Percentiles rank a stretch among this genome's conserved stretches.
phyloP scores from a whole-genome alignment of 2,888 invertebrate genomes.

The Drosophila kanekoi region DNA sequence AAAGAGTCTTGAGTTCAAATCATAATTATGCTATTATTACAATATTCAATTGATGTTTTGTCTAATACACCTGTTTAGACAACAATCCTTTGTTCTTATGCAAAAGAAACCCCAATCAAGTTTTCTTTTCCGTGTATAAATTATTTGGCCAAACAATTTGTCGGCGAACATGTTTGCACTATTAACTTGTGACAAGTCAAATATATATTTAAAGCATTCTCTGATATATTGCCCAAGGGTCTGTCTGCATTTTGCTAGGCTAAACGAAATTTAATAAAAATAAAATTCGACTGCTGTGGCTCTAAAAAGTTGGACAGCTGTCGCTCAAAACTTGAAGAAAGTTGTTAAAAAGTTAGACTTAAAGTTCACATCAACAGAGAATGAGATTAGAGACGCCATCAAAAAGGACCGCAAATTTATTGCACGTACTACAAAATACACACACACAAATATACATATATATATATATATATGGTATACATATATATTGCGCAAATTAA shows the following conservation, averaged over 20 bases:
- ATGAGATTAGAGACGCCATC: neutral
- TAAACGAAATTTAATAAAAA: conserved; percentile 19
- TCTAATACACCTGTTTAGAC: too few species aligned
- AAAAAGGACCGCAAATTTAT: neutral
- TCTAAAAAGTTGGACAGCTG: conserved; percentile 36
- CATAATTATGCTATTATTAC: too few species aligned
- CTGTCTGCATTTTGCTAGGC: conserved; percentile 2
- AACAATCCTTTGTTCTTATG: neutral
- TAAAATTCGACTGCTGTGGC: conserved; percentile 12
- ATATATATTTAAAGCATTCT: conserved; percentile 1
- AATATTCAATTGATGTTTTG: too few species aligned
- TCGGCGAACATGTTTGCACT: neutral
- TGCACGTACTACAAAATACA: neutral
- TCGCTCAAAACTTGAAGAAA: conserved; percentile 23
- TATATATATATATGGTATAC: neutral
- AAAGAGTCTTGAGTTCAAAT: conserved; percentile 1
- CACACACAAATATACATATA: neutral
- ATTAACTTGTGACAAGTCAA: conserved; percentile 5
- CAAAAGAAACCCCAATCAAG: too few species aligned
- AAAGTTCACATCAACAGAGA: conserved; percentile 8
- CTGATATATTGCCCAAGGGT: conserved; percentile 6
- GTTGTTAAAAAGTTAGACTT: conserved; percentile 20
- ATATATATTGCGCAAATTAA: neutral
- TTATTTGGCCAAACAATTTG: too few species aligned
- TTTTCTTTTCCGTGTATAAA: neutral